Base-by-base conservation (phyloP, 2,888 invertebrate genomes). In the Zelleria hepariella region DNA sequence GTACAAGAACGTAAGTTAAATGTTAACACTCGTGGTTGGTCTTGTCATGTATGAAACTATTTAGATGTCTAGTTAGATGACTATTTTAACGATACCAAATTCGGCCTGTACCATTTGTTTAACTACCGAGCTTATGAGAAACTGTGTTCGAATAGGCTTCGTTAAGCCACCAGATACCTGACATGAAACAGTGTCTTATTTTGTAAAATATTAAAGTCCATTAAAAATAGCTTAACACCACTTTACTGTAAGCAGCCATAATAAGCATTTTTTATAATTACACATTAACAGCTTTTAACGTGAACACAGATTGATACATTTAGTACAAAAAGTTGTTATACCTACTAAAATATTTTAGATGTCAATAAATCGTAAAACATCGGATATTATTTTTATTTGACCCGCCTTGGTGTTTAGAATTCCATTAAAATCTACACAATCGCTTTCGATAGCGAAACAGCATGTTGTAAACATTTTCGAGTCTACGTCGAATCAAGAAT, bases 281-380 rank as follows among this genome's bases (percentile, higher is more conserved):
- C 75, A 65, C 73, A 75, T 75, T 84, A 85, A 84, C 82, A 77
- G 84, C 85, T 83, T 78, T 68, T 86, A 83, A 79, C 78, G 77
- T 78, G 76, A 75, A 84, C 85, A 86, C 84, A 78, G 84, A 85
- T 85, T 85, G 85, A 86, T 86, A 84, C 26, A 58, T 51, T 86
- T 87, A 87, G 86, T 87, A 86, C 86, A 86, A 87, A 86, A 80
- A 82, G 80, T 83, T 86, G 86, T 85, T 86, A 86, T 74, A 42
- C 32, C 32, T 42, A 83, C 32, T 42, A 24, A 58, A n/a, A 84
- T 77, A 77, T 84, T 84, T 82, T 86, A 87, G 86, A 86, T 86
- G 86, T 86, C 85, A 88, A 86, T 87, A 87, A 87, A 87, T 77
- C 68, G 70, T 72, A 71, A 77, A 78, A 81, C 73, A 72, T 68